Base-by-base conservation (phyloP, 2,797 vertebrate species). In the Mallotus villosus region DNA sequence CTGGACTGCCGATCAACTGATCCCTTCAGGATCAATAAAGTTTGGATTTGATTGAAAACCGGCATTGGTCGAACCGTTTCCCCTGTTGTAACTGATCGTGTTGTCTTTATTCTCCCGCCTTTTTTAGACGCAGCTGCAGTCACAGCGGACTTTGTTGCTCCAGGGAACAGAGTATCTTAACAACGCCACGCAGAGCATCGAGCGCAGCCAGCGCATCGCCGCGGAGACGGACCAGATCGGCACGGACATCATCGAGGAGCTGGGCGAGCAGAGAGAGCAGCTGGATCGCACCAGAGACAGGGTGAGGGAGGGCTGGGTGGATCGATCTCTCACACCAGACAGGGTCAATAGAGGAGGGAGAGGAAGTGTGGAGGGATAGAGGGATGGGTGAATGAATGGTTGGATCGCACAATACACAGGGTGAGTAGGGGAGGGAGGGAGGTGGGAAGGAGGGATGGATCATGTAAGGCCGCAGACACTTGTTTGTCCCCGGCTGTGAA, bases 221-320 rank as follows among this genome's bases (percentile, higher is more conserved):
- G 90, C 89, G 0, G 97, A 99, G 78, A 95, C 96, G 0, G 97
- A 99, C 61, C 93, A 96, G 72, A 93, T 99, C 5, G 98, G 97
- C 72, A 94, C 93, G 0, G 95, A 97, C 12, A 95, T 99, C 70
- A 99, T 99, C 0, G 97, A 98, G 79, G 97, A 98, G 68, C 94
- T 99, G 0, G 97, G 97, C 9, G 96, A 94, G 61, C 98, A 99
- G 87, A 89, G 97, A 74, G 98, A 99, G 9, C 97, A 99, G 62
- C 91, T 99, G 89, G 95, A 98, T 71, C 95, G 96, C 37, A 92
- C 94, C 72, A 94, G 94, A 84, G 92, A 90, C 87, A 87, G 95
- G 82, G 98, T 99, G 77, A 95, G 96, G 80, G 24, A 14, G 14
- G 8, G 46, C 1, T 16, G 63, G 9, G 6, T 11, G 41, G 41